phyloP scores from a whole-genome alignment of 2,113 vertebrate species.

The Ornithorhynchus anatinus region DNA sequence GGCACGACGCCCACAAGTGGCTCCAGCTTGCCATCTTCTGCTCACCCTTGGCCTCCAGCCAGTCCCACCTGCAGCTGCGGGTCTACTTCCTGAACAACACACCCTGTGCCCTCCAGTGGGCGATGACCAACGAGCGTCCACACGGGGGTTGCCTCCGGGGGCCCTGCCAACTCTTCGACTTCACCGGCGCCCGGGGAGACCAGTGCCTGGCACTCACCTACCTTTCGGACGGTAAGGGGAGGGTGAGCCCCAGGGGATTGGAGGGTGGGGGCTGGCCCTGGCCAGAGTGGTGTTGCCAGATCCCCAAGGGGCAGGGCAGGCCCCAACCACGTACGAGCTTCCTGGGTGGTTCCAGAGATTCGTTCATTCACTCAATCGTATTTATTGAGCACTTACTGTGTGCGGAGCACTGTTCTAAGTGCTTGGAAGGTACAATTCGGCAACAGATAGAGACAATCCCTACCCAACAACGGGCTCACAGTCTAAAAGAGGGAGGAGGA shows the following conservation, averaged over 20 bases:
- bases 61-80: slow-evolving; percentile 52
- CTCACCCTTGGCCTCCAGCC: slow-evolving; percentile 30
- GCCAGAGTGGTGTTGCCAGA: too few relatives aligned
- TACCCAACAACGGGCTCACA: too few relatives aligned
- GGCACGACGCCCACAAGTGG: slow-evolving; percentile 37
- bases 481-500: too few relatives aligned
- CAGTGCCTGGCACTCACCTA: slow-evolving; percentile 57
- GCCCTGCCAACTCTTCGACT: slow-evolving; percentile 61
- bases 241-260: not conserved
- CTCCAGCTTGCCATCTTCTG: slow-evolving; percentile 56
- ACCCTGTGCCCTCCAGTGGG: slow-evolving; percentile 60
- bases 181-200: slow-evolving; percentile 42
- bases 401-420: too few relatives aligned
- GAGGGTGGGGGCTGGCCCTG: too few relatives aligned
- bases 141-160: slow-evolving; percentile 36
- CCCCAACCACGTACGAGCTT: too few relatives aligned
- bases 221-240: slow-evolving; percentile 56
- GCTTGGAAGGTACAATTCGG: too few relatives aligned
- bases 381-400: too few relatives aligned
- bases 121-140: slow-evolving; percentile 48
- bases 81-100: slow-evolving; percentile 65
- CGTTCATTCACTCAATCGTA: too few relatives aligned
- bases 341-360: too few relatives aligned
- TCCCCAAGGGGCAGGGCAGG: too few relatives aligned
- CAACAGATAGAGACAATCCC: too few relatives aligned